Percentiles rank a stretch among this genome's conserved stretches.
Evolutionary conservation across 2,113 vertebrate genomes (phyloP).

Genomic region (Sapajus apella): DNA sequence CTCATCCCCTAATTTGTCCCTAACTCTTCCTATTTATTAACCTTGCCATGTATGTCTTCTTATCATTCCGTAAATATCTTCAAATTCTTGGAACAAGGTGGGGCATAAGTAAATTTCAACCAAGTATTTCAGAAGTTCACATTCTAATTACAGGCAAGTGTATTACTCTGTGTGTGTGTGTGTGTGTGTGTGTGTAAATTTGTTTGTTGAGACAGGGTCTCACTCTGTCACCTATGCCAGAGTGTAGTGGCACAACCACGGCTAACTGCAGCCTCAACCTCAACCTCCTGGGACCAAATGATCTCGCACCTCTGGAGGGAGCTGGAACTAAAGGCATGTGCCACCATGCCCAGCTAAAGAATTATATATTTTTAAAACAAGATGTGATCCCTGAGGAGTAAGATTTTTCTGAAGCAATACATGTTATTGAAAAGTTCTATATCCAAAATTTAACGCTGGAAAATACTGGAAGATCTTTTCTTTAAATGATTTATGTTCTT

Average conservation of each 20-base stretch:
- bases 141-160: constrained; percentile 63
- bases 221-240: too few relatives aligned
- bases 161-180: too few relatives aligned
- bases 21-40: constrained; percentile 49
- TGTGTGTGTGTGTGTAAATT: too few relatives aligned
- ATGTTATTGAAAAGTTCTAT: constrained; percentile 32
- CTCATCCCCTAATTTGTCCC: not conserved
- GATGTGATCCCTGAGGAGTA: constrained; percentile 11
- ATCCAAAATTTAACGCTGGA: not conserved
- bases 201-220: too few relatives aligned
- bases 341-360: constrained; percentile 15
- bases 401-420: constrained; percentile 32
- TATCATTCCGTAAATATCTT: constrained; percentile 38
- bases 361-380: constrained; percentile 44
- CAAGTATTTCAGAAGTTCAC: constrained; percentile 47
- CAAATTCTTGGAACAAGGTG: constrained; percentile 30
- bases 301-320: too few relatives aligned
- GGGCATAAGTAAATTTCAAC: constrained; percentile 26
- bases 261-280: too few relatives aligned
- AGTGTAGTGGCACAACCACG: too few relatives aligned
- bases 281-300: too few relatives aligned
- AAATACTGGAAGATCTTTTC: not conserved
- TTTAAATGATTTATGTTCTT: constrained; percentile 16
- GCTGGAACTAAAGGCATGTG: too few relatives aligned
- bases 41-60: not conserved